Evolutionary conservation across 2,797 vertebrate species (phyloP).

Genomic region (Pangasius djambal): DNA sequence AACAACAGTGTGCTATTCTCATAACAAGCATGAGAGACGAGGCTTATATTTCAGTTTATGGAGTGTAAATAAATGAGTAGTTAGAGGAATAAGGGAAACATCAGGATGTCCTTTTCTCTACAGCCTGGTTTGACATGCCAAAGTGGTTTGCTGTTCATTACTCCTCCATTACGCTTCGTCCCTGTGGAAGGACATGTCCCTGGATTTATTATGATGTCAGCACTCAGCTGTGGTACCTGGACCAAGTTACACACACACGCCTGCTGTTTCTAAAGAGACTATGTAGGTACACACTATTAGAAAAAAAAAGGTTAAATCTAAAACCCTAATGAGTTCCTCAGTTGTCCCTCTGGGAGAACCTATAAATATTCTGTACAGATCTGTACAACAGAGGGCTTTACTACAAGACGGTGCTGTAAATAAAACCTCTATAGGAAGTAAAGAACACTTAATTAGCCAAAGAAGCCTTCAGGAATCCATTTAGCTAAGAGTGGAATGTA

Average conservation of each 20-base stretch:
- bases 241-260: not conserved
- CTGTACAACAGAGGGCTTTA: not conserved
- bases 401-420: not conserved
- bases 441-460: not conserved
- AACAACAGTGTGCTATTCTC: not conserved
- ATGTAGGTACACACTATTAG: not conserved
- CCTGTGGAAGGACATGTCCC: constrained; percentile 39
- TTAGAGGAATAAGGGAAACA: not conserved
- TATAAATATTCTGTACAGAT: not conserved
- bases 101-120: constrained; percentile 21
- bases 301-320: not conserved
- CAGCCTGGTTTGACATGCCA: not conserved
- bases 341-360: not conserved
- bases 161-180: constrained; percentile 16
- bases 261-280: not conserved
- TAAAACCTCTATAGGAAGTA: not conserved
- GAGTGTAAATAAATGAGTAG: constrained; percentile 5
- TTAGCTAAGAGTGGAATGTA: not conserved
- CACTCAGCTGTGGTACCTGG: constrained; percentile 19
- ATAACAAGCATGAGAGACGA: not conserved
- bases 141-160: constrained; percentile 36
- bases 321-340: not conserved
- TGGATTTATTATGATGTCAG: constrained; percentile 37
- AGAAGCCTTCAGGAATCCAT: not conserved
- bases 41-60: constrained; percentile 12